Percentiles rank a stretch among this genome's conserved stretches.
phyloP scores from a whole-genome alignment of 2,797 vertebrate species.

The Chelon labrosus region DNA sequence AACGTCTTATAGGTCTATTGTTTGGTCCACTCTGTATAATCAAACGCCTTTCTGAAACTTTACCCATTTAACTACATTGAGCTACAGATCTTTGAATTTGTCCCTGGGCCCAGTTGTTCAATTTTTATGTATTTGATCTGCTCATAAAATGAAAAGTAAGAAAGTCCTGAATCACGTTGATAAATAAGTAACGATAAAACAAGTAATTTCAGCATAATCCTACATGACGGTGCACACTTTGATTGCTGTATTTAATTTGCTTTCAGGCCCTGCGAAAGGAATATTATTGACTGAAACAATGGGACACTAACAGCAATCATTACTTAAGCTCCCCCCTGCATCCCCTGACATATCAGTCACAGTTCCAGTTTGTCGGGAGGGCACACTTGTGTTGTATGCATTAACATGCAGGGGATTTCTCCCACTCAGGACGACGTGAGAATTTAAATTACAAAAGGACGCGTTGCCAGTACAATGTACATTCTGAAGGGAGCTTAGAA shows the following conservation, averaged over 20 bases:
- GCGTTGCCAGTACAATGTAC: background rate
- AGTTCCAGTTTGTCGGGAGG: conserved; percentile 1
- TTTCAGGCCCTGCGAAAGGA: conserved; percentile 21
- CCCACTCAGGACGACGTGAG: background rate
- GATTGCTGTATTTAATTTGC: no score
- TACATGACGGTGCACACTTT: no score
- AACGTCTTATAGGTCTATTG: no score
- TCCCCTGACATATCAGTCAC: conserved; percentile 26
- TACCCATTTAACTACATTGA: no score
- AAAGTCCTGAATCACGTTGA: background rate
- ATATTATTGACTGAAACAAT: conserved; percentile 28
- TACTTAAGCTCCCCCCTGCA: conserved; percentile 23
- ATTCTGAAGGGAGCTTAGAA: background rate
- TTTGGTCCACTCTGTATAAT: no score
- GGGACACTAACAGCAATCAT: conserved; percentile 22
- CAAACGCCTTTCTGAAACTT: no score
- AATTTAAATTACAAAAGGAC: conserved; percentile 2
- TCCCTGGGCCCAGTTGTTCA: no score
- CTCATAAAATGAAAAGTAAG: no score
- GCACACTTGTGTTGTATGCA: conserved; percentile 7
- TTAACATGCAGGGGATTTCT: conserved; percentile 8
- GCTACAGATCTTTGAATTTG: no score
- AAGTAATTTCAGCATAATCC: no score
- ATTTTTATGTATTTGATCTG: no score
- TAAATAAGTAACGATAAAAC: background rate